A percentile compares a stretch with the other conserved stretches of the same genome.
Conservation (phyloP, 2,888 invertebrate genomes). For the Brenthis ino region DNA sequence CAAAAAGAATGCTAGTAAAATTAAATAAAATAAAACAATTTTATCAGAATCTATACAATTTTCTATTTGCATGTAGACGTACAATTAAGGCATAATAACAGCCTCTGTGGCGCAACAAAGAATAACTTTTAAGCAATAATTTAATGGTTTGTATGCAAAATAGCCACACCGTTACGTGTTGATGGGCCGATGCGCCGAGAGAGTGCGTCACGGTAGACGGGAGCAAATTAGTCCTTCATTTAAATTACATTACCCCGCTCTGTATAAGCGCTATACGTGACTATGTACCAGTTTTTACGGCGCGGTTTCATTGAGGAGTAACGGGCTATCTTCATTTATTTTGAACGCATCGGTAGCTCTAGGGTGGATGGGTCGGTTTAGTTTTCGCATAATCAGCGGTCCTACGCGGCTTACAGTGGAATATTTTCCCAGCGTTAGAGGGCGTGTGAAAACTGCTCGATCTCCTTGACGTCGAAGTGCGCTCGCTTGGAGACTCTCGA, state of each 20-base stretch:
- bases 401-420: slow-evolving; percentile 23
- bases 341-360: slow-evolving; percentile 60
- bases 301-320: slow-evolving; percentile 55
- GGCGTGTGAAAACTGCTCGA: slow-evolving; percentile 76
- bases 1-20: not conserved
- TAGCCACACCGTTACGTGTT: slow-evolving; percentile 79
- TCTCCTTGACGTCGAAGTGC: slow-evolving; percentile 56
- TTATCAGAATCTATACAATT: slow-evolving; percentile 72
- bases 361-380: slow-evolving; percentile 31
- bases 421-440: slow-evolving; percentile 63
- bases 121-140: slow-evolving; percentile 82
- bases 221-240: slow-evolving; percentile 79
- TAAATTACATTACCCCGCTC: slow-evolving; percentile 75
- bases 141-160: slow-evolving; percentile 82
- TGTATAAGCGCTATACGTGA: slow-evolving; percentile 66
- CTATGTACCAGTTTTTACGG: slow-evolving; percentile 58
- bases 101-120: slow-evolving; percentile 79
- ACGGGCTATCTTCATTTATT: slow-evolving; percentile 51
- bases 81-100: slow-evolving; percentile 80
- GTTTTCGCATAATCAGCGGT: slow-evolving; percentile 22
- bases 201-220: slow-evolving; percentile 77
- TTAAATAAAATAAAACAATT: slow-evolving; percentile 43
- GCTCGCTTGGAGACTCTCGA: slow-evolving; percentile 70
- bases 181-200: slow-evolving; percentile 75
- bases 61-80: slow-evolving; percentile 79